A percentile compares a stretch with the other conserved stretches of the same genome.
phyloP scores from a whole-genome alignment of 2,113 vertebrate species.

The Tympanuchus pallidicinctus region DNA sequence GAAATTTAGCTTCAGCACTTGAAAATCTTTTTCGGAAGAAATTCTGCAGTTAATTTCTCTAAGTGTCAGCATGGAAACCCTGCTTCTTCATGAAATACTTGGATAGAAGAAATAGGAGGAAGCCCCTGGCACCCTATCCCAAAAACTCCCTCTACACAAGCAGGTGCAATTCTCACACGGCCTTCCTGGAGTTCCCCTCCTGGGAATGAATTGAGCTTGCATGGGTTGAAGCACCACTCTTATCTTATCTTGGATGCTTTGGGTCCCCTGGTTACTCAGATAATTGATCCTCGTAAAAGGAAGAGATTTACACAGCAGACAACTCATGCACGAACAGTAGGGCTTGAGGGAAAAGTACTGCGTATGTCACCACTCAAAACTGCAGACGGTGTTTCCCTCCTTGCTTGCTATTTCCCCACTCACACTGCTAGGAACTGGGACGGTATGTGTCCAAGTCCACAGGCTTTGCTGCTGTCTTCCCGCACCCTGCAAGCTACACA shows the following conservation, averaged over 20 bases:
- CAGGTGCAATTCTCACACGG: background rate
- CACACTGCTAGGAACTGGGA: fast-evolving
- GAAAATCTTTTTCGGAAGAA: background rate
- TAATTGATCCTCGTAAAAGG: background rate
- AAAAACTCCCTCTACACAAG: background rate
- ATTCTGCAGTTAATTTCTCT: background rate
- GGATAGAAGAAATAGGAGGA: background rate
- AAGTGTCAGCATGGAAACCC: background rate
- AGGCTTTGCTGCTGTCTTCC: background rate
- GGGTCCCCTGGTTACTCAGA: background rate
- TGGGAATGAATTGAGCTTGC: background rate
- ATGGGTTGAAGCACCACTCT: background rate
- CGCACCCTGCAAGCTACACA: background rate
- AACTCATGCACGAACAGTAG: background rate
- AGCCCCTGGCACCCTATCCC: background rate
- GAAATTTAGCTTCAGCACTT: background rate
- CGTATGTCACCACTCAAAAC: background rate
- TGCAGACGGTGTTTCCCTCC: background rate
- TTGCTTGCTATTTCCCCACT: background rate
- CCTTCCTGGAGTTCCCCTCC: background rate
- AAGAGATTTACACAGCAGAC: background rate
- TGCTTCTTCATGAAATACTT: background rate
- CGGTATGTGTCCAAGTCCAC: background rate
- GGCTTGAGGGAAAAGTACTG: background rate
- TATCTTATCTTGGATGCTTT: background rate